Base-by-base conservation (phyloP, 2,113 vertebrate species). In the Lanius collurio region DNA sequence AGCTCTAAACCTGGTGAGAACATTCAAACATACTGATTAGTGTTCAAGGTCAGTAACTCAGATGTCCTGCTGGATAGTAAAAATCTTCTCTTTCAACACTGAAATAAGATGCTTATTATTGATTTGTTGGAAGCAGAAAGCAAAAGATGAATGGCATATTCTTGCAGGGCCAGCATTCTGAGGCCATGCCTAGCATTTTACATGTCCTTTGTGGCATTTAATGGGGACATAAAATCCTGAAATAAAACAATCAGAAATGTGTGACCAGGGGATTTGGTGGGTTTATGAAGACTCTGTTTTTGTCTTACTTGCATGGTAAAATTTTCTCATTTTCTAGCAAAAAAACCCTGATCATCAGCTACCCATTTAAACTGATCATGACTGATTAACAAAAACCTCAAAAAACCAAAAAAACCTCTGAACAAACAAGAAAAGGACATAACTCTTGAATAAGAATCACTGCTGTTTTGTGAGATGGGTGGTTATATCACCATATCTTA, bases 1-100 rank as follows among this genome's bases (percentile, higher is more conserved):
- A 1, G 39, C 73, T 90, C 55, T 69, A 28, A 93, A 93, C 78
- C 83, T 75, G 24, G 56, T 67, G 81, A 50, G 68, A 87, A 60
- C 39, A 37, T 93, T 87, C 63, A 56, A 87, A 77, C 85, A 84
- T 37, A 71, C 60, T 79, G 71, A 83, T 83, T 50, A 79, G 41
- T 0, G 33, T 83, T 96, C 96, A 96, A 97, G 96, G 96, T 97
- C 94, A 92, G 49, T 94, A 83, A 91, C 67, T 91, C 87, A 62
- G 87, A 74, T 33, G 74, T 87, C 63, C 62, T 79, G 62, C 82
- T 67, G n/a, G 89, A 93, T 53, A 50, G 63, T 57, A 78, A 95
- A 91, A 95, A 90, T 83, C 50, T 69, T 91, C 73, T 90, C 68
- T 91, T 94, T 91, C 94, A 80, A 30, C 20, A 30, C 89, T 82